Conservation (phyloP, 2,888 invertebrate genomes). For the Folsomia manolachei region DNA sequence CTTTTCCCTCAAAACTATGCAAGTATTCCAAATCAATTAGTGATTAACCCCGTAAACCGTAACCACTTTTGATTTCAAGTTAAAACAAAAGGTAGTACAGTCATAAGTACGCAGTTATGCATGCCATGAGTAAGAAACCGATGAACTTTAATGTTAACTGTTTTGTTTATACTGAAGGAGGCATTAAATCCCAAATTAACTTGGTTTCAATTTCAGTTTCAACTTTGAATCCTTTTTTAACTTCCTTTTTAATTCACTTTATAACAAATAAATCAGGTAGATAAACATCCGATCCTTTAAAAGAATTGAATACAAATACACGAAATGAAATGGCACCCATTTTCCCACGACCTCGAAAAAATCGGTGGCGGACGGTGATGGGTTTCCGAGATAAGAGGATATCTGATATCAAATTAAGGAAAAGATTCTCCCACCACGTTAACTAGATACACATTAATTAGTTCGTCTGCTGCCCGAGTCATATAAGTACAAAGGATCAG, state of each 20-base stretch:
- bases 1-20: background rate
- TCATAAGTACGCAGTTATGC: too few relatives aligned
- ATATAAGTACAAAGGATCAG: too few relatives aligned
- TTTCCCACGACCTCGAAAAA: background rate
- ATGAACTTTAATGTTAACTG: background rate
- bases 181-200: background rate
- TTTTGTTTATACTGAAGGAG: too few relatives aligned
- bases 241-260: background rate
- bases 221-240: too few relatives aligned
- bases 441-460: too few relatives aligned
- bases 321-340: background rate
- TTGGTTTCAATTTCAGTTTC: background rate
- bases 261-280: background rate
- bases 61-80: conserved; percentile 7
- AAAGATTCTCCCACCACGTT: too few relatives aligned
- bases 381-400: too few relatives aligned
- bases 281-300: background rate
- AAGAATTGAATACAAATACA: background rate
- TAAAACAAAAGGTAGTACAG: too few relatives aligned
- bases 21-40: conserved; percentile 7
- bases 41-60: background rate
- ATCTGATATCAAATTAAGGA: too few relatives aligned
- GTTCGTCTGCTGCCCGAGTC: too few relatives aligned
- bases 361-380: too few relatives aligned
- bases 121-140: too few relatives aligned